Percentiles rank a stretch among this genome's conserved stretches.
Evolutionary conservation across 2,113 vertebrate genomes (phyloP).

Genomic region (Ailurus styani): DNA sequence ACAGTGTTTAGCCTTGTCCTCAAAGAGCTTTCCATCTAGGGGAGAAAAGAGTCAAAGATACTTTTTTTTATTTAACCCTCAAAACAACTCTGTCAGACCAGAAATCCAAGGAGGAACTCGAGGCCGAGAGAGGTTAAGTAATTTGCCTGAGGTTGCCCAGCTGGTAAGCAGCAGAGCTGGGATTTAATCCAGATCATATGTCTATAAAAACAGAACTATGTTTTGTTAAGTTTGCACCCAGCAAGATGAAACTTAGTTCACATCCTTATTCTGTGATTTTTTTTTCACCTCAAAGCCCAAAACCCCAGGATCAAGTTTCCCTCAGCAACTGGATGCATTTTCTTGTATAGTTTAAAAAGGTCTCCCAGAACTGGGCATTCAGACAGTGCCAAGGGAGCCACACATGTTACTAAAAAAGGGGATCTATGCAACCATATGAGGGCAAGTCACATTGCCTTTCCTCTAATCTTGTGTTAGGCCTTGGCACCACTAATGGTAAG

Average conservation of each 20-base stretch:
- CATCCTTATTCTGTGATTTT: slow-evolving; percentile 3
- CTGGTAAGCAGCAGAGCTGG: neutral
- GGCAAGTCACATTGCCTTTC: neutral
- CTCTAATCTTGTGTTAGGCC: neutral
- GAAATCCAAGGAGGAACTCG: slow-evolving; percentile 47
- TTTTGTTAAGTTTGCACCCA: neutral
- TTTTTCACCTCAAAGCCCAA: neutral
- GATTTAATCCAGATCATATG: slow-evolving; percentile 40
- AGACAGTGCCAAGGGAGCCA: neutral
- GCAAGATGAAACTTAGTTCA: neutral
- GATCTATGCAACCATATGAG: neutral
- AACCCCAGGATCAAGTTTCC: slow-evolving; percentile 22
- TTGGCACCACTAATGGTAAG: too few species aligned
- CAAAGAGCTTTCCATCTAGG: slow-evolving; percentile 3
- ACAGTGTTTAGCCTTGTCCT: neutral
- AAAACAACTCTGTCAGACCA: slow-evolving; percentile 20
- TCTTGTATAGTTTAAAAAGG: neutral
- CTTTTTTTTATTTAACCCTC: neutral
- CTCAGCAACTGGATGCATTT: neutral
- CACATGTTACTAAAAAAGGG: neutral
- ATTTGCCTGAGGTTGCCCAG: slow-evolving; percentile 5
- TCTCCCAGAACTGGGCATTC: neutral
- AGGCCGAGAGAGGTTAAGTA: slow-evolving; percentile 34
- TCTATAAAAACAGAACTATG: slow-evolving; percentile 22
- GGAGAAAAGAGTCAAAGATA: neutral